These are phyloP conservation scores for Gambusia yucatana DNA, from an alignment of 2,797 vertebrate genomes.

Conservation along the genomic window DNA sequence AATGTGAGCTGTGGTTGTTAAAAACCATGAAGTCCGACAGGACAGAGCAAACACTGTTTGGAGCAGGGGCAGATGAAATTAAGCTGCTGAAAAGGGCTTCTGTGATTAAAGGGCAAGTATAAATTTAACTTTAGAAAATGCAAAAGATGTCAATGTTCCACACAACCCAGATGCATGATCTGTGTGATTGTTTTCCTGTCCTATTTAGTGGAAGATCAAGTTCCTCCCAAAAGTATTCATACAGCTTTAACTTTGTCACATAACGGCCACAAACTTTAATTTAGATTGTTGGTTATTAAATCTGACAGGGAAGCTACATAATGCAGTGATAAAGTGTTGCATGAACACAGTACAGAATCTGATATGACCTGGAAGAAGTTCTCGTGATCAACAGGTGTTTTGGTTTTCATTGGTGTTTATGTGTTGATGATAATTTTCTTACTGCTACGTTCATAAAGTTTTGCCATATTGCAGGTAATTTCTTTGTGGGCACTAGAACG, in stretches of 20 bases:
- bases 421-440: not conserved
- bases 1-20: conserved; percentile 46
- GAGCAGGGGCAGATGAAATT: conserved; percentile 45
- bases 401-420: not conserved
- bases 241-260: not conserved
- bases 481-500: not conserved
- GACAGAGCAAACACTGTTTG: conserved; percentile 68
- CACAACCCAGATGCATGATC: not conserved
- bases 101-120: conserved; percentile 61
- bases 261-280: not conserved
- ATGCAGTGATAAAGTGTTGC: not conserved
- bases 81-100: conserved; percentile 70
- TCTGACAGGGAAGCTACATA: not conserved
- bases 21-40: conserved; percentile 46
- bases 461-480: not conserved
- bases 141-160: conserved; percentile 33
- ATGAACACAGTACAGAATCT: not conserved
- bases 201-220: not conserved
- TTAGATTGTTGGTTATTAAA: not conserved
- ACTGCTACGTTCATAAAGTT: not conserved
- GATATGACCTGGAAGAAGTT: not conserved
- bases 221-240: not conserved
- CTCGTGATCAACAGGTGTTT: not conserved
- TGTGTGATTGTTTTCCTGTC: conserved; percentile 26
- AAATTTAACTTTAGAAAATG: conserved; percentile 48